Percentiles rank a stretch among this genome's conserved stretches.
Evolutionary conservation across 2,888 invertebrate genomes (phyloP).

Genomic region (Rhamnusium bicolor): DNA sequence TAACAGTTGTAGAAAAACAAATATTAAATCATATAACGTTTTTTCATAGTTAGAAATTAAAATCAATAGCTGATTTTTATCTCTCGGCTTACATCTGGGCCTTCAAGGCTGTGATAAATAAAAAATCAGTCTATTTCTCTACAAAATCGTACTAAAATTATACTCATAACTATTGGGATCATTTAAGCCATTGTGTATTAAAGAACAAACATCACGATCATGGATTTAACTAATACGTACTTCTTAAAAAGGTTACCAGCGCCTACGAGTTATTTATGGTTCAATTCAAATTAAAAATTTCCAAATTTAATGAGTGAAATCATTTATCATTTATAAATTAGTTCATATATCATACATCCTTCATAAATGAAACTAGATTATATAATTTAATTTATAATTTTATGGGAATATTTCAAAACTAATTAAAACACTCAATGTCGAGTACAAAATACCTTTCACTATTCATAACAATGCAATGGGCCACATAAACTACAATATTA

Average conservation of each 20-base stretch:
- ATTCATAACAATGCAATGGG: not conserved
- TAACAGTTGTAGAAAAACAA: not conserved
- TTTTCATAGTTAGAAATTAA: not conserved
- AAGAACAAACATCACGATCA: not conserved
- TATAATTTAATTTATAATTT: not conserved
- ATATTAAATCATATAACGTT: not conserved
- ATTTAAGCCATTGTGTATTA: not conserved
- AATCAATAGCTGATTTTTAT: not conserved
- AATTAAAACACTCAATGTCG: not conserved
- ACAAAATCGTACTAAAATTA: not conserved
- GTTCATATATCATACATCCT: not conserved
- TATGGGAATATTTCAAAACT: not conserved
- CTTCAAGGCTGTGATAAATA: not conserved
- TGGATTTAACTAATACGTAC: not conserved
- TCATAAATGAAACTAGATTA: not conserved
- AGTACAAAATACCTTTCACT: slow-evolving; percentile 4
- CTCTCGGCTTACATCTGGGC: too few relatives aligned
- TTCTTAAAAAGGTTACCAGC: not conserved
- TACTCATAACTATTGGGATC: not conserved
- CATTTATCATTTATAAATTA: not conserved
- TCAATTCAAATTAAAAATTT: not conserved
- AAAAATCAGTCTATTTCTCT: not conserved
- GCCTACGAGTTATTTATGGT: not conserved
- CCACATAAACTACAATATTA: too few relatives aligned
- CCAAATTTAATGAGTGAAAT: not conserved